Conservation (phyloP, 2,113 vertebrate species). For the Herpailurus yagouaroundi region DNA sequence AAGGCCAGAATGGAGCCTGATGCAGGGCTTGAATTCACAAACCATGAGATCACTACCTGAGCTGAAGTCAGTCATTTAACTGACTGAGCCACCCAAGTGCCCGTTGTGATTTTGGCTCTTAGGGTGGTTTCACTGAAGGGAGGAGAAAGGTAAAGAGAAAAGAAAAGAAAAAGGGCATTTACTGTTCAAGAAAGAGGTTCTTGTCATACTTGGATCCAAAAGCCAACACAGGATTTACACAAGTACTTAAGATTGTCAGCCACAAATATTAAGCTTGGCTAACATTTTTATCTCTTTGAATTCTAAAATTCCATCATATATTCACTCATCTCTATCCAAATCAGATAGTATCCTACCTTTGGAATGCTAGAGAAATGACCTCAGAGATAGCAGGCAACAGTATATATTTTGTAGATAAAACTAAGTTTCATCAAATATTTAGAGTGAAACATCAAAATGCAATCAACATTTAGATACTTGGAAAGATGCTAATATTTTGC, state of each 20-base stretch:
- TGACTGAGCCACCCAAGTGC: too few relatives aligned
- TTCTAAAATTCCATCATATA: not conserved
- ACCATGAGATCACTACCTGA: too few relatives aligned
- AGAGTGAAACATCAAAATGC: slow-evolving; percentile 47
- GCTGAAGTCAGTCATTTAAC: too few relatives aligned
- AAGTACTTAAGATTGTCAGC: not conserved
- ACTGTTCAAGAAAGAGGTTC: not conserved
- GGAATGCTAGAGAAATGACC: not conserved
- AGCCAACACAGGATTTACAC: not conserved
- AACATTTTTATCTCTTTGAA: not conserved
- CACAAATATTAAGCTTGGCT: not conserved
- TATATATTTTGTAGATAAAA: slow-evolving; percentile 43
- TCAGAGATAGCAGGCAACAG: not conserved
- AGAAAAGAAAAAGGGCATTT: not conserved
- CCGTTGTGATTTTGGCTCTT: not conserved
- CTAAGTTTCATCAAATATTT: slow-evolving; percentile 63
- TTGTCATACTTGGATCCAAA: not conserved
- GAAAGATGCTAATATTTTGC: slow-evolving; percentile 67
- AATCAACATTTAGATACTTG: slow-evolving; percentile 51
- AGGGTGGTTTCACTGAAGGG: not conserved
- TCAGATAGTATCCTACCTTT: not conserved
- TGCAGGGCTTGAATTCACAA: too few relatives aligned
- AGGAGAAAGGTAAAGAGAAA: not conserved
- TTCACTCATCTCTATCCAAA: not conserved
- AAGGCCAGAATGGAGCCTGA: too few relatives aligned